Percentiles rank a stretch among this genome's conserved stretches.
phyloP scores from a whole-genome alignment of 2,113 vertebrate genomes.

The Thunnus thynnus region DNA sequence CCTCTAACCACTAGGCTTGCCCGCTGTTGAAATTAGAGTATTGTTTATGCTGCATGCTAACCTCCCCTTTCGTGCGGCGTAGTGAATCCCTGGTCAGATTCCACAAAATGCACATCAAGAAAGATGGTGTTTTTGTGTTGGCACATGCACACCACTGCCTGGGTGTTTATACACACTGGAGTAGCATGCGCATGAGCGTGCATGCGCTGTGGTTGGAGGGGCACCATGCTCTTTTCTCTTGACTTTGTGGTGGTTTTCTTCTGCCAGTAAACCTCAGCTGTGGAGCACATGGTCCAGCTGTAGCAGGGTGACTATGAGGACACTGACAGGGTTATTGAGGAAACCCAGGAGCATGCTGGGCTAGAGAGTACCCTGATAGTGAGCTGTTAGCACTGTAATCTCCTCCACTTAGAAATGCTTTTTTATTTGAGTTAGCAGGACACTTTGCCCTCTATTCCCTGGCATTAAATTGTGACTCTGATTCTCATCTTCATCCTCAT shows the following conservation, averaged over 20 bases:
- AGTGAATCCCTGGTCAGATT: constrained; percentile 29
- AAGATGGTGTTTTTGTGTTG: neutral
- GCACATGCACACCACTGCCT: neutral
- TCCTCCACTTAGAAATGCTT: constrained; percentile 24
- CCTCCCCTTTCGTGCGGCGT: constrained; percentile 24
- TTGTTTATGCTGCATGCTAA: constrained; percentile 49
- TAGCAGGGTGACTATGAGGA: constrained; percentile 70
- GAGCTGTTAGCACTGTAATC: constrained; percentile 43
- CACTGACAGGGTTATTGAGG: constrained; percentile 41
- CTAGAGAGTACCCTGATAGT: constrained; percentile 11
- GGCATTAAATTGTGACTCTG: constrained; percentile 12
- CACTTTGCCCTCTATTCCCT: constrained; percentile 30
- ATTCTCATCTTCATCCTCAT: constrained; percentile 56
- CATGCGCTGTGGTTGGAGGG: constrained; percentile 48
- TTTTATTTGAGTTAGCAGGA: constrained; percentile 22
- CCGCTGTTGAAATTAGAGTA: constrained; percentile 26
- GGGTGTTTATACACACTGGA: constrained; percentile 14
- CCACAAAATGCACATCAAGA: constrained; percentile 32
- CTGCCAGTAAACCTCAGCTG: constrained; percentile 78
- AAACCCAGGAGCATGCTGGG: constrained; percentile 28
- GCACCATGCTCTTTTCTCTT: constrained; percentile 57
- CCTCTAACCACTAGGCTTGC: constrained; percentile 13
- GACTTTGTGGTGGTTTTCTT: constrained; percentile 70
- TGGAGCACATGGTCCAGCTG: constrained; percentile 69
- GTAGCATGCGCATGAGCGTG: constrained; percentile 1